These are phyloP conservation scores for Hystrix brachyura DNA, from an alignment of 2,113 vertebrate species.

Conservation along the genomic window DNA sequence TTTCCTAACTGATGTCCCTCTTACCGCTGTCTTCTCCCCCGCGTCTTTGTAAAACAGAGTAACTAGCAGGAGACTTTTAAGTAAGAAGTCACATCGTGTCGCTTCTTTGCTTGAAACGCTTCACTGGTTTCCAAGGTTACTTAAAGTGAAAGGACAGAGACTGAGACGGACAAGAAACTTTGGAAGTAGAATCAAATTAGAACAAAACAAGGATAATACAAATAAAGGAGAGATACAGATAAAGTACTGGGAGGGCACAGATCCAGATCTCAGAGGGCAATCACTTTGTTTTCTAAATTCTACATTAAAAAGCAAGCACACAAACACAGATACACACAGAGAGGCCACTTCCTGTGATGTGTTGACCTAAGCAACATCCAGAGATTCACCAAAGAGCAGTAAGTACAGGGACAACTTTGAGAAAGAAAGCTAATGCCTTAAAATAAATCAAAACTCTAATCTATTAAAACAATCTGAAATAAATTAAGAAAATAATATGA, in stretches of 20 bases:
- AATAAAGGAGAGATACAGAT: neutral
- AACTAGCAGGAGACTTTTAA: neutral
- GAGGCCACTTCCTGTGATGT: neutral
- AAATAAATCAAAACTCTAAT: neutral
- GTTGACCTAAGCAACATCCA: neutral
- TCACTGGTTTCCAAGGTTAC: neutral
- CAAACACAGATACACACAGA: neutral
- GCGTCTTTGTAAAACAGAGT: neutral
- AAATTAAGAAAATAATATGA: neutral
- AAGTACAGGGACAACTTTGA: neutral
- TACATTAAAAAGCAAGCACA: neutral
- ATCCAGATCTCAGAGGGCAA: neutral
- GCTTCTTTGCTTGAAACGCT: conserved; percentile 32
- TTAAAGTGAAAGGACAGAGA: neutral
- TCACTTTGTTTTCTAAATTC: neutral
- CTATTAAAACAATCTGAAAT: conserved; percentile 13
- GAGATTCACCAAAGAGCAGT: neutral
- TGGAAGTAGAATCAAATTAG: neutral
- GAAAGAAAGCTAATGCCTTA: neutral
- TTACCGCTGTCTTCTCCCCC: neutral
- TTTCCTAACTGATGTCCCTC: neutral
- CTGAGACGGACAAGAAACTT: neutral
- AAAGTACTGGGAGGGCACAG: neutral
- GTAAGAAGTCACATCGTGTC: neutral
- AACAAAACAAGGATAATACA: neutral